Evolutionary conservation across 2,113 vertebrate genomes (phyloP).

Genomic region (Ploceus nigricollis): DNA sequence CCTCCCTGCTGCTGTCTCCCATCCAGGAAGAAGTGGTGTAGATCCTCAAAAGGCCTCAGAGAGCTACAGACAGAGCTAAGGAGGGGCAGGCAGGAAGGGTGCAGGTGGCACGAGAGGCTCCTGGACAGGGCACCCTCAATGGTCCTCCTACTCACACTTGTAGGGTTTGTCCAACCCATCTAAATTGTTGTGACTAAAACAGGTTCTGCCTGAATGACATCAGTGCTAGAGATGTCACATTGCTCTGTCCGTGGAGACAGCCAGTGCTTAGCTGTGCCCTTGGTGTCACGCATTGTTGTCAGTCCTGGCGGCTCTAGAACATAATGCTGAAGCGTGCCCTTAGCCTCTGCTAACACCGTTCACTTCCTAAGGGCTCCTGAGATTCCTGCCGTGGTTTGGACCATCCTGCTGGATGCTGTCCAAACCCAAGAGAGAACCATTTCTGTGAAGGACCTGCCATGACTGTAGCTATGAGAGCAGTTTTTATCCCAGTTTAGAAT

Average conservation of each 20-base stretch:
- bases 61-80: neutral
- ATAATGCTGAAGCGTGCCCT: neutral
- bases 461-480: neutral
- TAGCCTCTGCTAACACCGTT: neutral
- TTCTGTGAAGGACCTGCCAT: neutral
- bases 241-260: neutral
- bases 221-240: neutral
- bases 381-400: neutral
- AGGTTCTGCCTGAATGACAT: neutral
- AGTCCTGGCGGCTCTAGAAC: neutral
- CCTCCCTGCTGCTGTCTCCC: neutral
- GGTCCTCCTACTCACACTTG: neutral
- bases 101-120: fast-evolving
- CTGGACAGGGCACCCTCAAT: fast-evolving
- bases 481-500: neutral
- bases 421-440: neutral
- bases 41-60: neutral
- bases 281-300: fast-evolving
- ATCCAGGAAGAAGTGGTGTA: neutral
- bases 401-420: neutral
- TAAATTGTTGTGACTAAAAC: neutral
- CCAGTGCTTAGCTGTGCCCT: neutral
- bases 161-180: neutral
- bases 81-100: neutral
- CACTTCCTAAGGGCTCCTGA: neutral